phyloP scores from a whole-genome alignment of 2,888 invertebrate species.

The Hermaeophaga mercurialis region DNA sequence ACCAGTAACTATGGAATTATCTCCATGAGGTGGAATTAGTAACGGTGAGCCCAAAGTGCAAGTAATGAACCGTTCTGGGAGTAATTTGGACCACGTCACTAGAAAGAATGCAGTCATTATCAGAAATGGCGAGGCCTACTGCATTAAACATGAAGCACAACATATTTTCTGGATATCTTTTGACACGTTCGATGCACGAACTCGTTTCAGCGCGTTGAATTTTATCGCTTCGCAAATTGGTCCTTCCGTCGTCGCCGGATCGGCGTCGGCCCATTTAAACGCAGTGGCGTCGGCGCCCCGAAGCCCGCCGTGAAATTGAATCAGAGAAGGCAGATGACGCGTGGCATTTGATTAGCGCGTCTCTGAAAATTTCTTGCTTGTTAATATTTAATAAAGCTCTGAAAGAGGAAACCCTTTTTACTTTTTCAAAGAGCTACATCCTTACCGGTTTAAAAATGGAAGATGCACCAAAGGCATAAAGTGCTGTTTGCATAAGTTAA shows the following conservation, averaged over 20 bases:
- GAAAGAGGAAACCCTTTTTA: neutral
- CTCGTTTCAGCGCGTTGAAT: slow-evolving; percentile 29
- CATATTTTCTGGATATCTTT: slow-evolving; percentile 52
- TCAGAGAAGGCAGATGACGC: slow-evolving; percentile 16
- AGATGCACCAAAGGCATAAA: neutral
- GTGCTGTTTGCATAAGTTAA: neutral
- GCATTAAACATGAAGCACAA: slow-evolving; percentile 54
- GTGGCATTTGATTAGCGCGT: slow-evolving; percentile 19
- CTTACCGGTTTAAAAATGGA: neutral
- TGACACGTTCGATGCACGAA: slow-evolving; percentile 46
- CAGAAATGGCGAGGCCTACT: slow-evolving; percentile 49
- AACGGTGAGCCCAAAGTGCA: slow-evolving; percentile 25
- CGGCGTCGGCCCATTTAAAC: slow-evolving; percentile 19
- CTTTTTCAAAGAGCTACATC: neutral
- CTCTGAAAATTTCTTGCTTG: slow-evolving; percentile 11
- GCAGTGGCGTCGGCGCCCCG: slow-evolving; percentile 19
- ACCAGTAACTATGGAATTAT: slow-evolving; percentile 1
- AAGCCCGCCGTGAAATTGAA: slow-evolving; percentile 15
- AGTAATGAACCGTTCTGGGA: slow-evolving; percentile 50
- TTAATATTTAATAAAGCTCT: slow-evolving; percentile 17
- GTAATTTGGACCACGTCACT: slow-evolving; percentile 47
- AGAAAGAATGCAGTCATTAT: slow-evolving; percentile 54
- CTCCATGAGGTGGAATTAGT: slow-evolving; percentile 14
- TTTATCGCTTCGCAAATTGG: slow-evolving; percentile 35
- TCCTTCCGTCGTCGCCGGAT: slow-evolving; percentile 29